Percentiles rank a stretch among this genome's conserved stretches.
These are phyloP conservation scores for Gymnocheta viridis DNA, from an alignment of 2,888 invertebrate species.

Conservation along the genomic window DNA sequence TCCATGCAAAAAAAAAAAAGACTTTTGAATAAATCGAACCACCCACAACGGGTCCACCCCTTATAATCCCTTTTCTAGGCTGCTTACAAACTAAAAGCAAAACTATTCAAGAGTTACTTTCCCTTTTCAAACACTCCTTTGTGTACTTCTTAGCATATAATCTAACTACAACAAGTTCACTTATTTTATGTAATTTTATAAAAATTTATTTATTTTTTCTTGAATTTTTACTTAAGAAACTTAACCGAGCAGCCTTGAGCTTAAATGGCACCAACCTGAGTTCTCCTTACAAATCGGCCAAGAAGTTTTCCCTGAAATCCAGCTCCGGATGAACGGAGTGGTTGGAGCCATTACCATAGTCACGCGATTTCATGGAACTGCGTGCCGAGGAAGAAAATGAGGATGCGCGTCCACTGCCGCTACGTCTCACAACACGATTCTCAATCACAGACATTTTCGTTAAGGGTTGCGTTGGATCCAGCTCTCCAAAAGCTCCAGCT, in stretches of 20 bases:
- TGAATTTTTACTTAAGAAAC: background rate
- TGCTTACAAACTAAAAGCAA: too few relatives aligned
- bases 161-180: background rate
- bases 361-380: constrained; percentile 81
- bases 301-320: constrained; percentile 81
- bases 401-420: constrained; percentile 76
- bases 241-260: constrained; percentile 29
- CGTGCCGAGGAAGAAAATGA: constrained; percentile 79
- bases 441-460: constrained; percentile 81
- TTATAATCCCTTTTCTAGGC: too few relatives aligned
- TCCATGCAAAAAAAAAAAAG: too few relatives aligned
- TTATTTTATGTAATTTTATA: constrained; percentile 6
- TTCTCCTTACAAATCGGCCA: constrained; percentile 79
- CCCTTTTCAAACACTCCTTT: background rate
- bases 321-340: constrained; percentile 80
- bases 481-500: constrained; percentile 79
- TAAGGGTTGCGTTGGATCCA: constrained; percentile 80
- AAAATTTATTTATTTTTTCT: background rate
- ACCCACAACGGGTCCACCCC: too few relatives aligned
- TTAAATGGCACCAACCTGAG: constrained; percentile 20
- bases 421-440: constrained; percentile 79
- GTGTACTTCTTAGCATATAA: background rate
- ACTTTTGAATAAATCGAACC: too few relatives aligned
- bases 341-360: constrained; percentile 78
- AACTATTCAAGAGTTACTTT: background rate